phyloP scores from a whole-genome alignment of 2,888 invertebrate species.

The Beris chalybata region DNA sequence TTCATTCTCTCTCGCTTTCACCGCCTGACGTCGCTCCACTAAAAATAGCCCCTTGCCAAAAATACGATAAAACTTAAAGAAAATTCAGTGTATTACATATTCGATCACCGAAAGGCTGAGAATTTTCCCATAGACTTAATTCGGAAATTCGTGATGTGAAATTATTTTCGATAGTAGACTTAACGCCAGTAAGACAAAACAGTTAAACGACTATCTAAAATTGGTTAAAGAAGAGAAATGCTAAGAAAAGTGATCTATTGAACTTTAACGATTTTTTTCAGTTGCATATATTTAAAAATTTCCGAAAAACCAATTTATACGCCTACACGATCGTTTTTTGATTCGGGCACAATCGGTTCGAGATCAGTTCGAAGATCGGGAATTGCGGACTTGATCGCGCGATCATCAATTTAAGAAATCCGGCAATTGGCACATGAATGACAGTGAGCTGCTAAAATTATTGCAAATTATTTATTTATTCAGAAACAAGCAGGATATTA shows the following conservation, averaged over 20 bases:
- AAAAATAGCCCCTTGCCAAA: slow-evolving; percentile 44
- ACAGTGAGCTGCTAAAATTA: slow-evolving; percentile 1
- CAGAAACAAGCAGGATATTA: not conserved
- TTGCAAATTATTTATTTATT: slow-evolving; percentile 13
- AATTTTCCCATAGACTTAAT: slow-evolving; percentile 8
- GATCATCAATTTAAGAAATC: not conserved
- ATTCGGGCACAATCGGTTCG: not conserved
- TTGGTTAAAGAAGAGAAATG: slow-evolving; percentile 9
- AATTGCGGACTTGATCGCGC: slow-evolving; percentile 9
- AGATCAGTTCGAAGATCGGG: slow-evolving; percentile 17
- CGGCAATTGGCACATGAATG: too few species aligned
- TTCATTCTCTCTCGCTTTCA: not conserved
- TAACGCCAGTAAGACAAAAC: too few species aligned
- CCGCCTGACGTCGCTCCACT: slow-evolving; percentile 34
- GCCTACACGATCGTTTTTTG: slow-evolving; percentile 23
- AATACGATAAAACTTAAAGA: slow-evolving; percentile 41
- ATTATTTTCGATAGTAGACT: too few species aligned
- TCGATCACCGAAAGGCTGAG: slow-evolving; percentile 4
- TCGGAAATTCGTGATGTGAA: slow-evolving; percentile 3
- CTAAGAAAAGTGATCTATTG: slow-evolving; percentile 9
- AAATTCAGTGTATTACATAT: slow-evolving; percentile 23
- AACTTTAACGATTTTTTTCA: not conserved
- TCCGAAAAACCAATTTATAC: slow-evolving; percentile 22
- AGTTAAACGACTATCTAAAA: slow-evolving; percentile 2
- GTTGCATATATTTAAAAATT: slow-evolving; percentile 29